Conservation (phyloP, 2,113 vertebrate species). For the Alosa alosa region DNA sequence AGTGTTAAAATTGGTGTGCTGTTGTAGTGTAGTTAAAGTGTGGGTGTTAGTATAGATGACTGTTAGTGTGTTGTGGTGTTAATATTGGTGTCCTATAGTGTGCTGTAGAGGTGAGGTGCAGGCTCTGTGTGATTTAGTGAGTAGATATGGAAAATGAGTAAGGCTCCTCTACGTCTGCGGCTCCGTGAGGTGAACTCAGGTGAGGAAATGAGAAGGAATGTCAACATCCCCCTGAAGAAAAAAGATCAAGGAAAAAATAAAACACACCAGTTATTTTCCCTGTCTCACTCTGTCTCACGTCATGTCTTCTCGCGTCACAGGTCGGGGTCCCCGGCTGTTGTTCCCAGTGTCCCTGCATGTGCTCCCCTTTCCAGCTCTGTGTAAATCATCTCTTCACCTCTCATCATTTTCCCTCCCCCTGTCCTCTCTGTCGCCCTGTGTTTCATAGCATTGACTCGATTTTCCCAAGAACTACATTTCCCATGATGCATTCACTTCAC, state of each 20-base stretch:
- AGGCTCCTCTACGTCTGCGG: slow-evolving; percentile 42
- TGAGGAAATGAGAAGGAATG: slow-evolving; percentile 44
- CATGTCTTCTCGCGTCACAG: neutral
- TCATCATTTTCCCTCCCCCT: neutral
- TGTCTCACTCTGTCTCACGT: neutral
- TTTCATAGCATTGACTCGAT: neutral
- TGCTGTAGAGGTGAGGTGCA: neutral
- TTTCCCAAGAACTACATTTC: slow-evolving; percentile 26
- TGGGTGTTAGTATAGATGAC: neutral
- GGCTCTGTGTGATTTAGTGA: slow-evolving; percentile 46
- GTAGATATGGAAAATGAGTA: slow-evolving; percentile 44
- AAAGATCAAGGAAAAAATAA: neutral
- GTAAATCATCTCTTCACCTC: neutral
- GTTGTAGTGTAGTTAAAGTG: neutral
- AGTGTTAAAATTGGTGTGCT: neutral
- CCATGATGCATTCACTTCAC: neutral
- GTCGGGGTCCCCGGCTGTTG: neutral
- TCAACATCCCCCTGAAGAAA: slow-evolving; percentile 26
- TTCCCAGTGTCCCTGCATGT: neutral
- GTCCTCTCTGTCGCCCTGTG: neutral
- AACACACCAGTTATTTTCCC: neutral
- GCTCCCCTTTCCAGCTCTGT: neutral
- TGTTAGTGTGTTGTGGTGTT: neutral
- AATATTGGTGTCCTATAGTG: neutral
- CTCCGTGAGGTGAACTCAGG: slow-evolving; percentile 43